Conservation (phyloP, 2,888 invertebrate species). For the Drosophila villosipedis region DNA sequence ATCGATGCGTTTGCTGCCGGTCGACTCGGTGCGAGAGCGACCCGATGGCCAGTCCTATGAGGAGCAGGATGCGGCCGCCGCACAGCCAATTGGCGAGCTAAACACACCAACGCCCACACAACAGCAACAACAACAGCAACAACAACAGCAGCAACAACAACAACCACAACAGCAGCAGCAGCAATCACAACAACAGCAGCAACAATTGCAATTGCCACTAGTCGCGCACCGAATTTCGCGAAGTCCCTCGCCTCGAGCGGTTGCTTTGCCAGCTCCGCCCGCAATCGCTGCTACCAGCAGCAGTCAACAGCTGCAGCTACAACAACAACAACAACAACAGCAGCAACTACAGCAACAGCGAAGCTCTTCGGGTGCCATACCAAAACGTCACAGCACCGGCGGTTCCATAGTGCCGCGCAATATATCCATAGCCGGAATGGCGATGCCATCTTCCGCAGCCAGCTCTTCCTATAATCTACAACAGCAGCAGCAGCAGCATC, state of each 20-base stretch:
- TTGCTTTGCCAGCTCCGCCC: constrained; percentile 7
- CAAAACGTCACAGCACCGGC: constrained; percentile 83
- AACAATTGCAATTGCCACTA: constrained; percentile 32
- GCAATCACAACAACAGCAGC: background rate
- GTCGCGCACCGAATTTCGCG: constrained; percentile 75
- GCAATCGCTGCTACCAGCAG: constrained; percentile 2
- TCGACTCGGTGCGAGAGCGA: constrained; percentile 67
- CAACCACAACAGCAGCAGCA: background rate
- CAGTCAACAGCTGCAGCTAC: constrained; percentile 68
- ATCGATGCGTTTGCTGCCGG: constrained; percentile 85
- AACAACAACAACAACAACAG: constrained; percentile 54
- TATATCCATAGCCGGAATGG: constrained; percentile 60
- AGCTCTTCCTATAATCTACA: constrained; percentile 68
- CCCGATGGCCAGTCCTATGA: constrained; percentile 72
- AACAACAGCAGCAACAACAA: background rate
- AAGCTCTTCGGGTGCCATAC: constrained; percentile 82
- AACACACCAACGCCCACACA: constrained; percentile 34
- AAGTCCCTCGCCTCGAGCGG: constrained; percentile 86
- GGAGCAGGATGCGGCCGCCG: constrained; percentile 52
- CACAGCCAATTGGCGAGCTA: constrained; percentile 15
- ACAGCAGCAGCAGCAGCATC: constrained; percentile 38
- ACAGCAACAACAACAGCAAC: background rate
- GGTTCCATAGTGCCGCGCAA: constrained; percentile 67
- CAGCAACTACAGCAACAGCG: constrained; percentile 83
- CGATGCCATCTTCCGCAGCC: constrained; percentile 43